A percentile compares a stretch with the other conserved stretches of the same genome.
These are phyloP conservation scores for Tichodroma muraria DNA, from an alignment of 2,113 vertebrate genomes.

Conservation along the genomic window DNA sequence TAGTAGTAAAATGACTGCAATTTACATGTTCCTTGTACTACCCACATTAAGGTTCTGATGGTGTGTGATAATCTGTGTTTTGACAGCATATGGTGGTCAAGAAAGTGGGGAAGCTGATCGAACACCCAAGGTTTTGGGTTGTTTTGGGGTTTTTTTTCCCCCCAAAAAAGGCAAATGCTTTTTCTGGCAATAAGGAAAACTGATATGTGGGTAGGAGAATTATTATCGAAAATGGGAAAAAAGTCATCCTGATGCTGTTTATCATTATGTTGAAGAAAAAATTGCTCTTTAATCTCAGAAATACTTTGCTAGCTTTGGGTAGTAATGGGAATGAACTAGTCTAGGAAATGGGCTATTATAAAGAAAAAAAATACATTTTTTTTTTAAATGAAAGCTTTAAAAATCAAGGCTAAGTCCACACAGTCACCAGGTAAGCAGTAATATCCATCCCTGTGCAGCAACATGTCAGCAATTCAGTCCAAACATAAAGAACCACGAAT, in stretches of 20 bases:
- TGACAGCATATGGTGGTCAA: background rate
- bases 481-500: background rate
- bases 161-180: background rate
- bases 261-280: background rate
- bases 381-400: background rate
- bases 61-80: background rate
- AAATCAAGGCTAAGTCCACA: background rate
- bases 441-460: conserved; percentile 22
- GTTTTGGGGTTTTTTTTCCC: background rate
- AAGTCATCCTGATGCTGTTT: accelerated
- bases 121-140: background rate
- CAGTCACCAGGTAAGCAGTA: conserved; percentile 49
- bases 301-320: background rate
- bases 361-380: accelerated
- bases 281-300: background rate
- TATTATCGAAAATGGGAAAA: background rate
- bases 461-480: background rate
- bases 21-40: background rate
- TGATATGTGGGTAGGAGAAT: background rate
- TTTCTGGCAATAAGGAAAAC: background rate
- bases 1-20: background rate
- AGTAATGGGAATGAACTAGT: background rate
- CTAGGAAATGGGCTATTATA: background rate
- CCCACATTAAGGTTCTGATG: background rate
- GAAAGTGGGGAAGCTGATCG: background rate